Evolutionary conservation across 2,797 vertebrate species (phyloP).

Genomic region (Propithecus deckenii): DNA sequence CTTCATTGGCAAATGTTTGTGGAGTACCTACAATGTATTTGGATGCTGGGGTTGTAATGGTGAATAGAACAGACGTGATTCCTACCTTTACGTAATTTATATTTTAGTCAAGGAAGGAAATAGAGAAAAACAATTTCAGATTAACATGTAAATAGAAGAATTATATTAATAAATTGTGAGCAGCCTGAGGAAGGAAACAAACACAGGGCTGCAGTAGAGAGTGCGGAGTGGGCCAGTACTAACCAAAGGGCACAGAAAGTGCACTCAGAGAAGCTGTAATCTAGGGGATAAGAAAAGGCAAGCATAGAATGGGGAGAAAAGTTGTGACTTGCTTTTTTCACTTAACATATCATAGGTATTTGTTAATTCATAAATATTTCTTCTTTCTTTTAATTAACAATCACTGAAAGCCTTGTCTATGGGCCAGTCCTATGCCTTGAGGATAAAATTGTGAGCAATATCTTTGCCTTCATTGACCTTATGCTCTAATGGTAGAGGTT

Average conservation of each 20-base stretch:
- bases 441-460: neutral
- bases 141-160: neutral
- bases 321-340: neutral
- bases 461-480: neutral
- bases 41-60: neutral
- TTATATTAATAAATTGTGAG: neutral
- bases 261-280: neutral
- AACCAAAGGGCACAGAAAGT: neutral
- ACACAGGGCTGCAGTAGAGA: neutral
- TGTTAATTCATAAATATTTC: neutral
- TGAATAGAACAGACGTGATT: neutral
- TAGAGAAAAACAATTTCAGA: neutral
- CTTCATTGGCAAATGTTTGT: neutral
- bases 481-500: neutral
- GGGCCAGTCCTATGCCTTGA: neutral
- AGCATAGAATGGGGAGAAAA: neutral
- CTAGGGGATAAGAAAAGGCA: neutral
- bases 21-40: neutral
- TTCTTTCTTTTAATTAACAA: neutral
- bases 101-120: neutral
- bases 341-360: neutral
- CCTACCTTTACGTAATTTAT: neutral
- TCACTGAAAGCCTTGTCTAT: neutral
- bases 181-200: neutral
- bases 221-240: neutral